Percentiles rank a stretch among this genome's conserved stretches.
phyloP scores from a whole-genome alignment of 2,888 invertebrate species.

The Nomada goodeniana region DNA sequence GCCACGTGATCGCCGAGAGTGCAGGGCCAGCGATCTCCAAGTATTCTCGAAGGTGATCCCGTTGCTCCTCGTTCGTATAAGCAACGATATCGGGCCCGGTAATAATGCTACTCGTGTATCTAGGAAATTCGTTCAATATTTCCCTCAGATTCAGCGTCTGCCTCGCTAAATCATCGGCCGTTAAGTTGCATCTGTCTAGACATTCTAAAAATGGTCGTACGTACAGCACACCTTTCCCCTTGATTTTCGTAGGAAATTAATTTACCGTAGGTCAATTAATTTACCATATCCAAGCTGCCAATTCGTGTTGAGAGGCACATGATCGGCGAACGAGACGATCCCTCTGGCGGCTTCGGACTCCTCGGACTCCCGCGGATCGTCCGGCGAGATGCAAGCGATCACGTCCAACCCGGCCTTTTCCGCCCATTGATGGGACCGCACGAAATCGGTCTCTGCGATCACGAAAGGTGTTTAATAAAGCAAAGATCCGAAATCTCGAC shows the following conservation, averaged over 20 bases:
- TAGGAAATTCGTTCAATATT: conserved; percentile 88
- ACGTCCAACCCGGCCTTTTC: conserved; percentile 79
- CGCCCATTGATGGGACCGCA: conserved; percentile 81
- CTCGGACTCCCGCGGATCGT: conserved; percentile 86
- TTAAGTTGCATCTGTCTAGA: conserved; percentile 77
- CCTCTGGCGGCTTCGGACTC: conserved; percentile 88
- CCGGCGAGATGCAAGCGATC: conserved; percentile 78
- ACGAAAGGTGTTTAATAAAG: background rate
- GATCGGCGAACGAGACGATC: conserved; percentile 89
- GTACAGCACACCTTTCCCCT: background rate
- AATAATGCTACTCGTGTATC: conserved; percentile 80
- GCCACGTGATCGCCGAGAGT: conserved; percentile 89
- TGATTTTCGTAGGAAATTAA: too few relatives aligned
- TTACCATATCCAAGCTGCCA: conserved; percentile 92
- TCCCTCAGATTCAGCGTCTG: conserved; percentile 85
- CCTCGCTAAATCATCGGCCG: conserved; percentile 79
- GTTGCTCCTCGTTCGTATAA: conserved; percentile 76
- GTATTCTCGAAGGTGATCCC: conserved; percentile 82
- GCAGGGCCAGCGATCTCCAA: conserved; percentile 85
- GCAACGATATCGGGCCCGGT: conserved; percentile 84
- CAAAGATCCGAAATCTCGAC: background rate
- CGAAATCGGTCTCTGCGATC: conserved; percentile 81
- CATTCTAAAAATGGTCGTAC: conserved; percentile 73
- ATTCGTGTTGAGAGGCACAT: conserved; percentile 87
- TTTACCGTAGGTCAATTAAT: background rate